phyloP scores from a whole-genome alignment of 1,140 invertebrate genomes.

The Drosophila chauvacae region DNA sequence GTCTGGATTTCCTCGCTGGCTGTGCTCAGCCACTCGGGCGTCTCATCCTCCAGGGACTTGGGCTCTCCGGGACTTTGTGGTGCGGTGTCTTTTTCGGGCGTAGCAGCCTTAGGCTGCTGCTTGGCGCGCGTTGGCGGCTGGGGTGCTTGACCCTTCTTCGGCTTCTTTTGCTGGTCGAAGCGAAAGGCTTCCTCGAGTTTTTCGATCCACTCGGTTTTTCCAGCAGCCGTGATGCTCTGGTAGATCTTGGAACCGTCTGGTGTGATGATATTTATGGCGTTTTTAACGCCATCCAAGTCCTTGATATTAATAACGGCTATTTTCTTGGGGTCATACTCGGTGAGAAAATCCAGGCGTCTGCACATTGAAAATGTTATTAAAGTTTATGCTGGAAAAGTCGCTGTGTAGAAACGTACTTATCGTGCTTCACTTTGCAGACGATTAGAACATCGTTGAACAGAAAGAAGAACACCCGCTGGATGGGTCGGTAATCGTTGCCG shows the following conservation, averaged over 20 bases:
- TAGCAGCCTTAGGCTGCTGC: conserved; percentile 80
- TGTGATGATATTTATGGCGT: conserved; percentile 96
- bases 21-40: conserved; percentile 96
- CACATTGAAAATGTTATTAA: conserved; percentile 78
- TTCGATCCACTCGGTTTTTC: conserved; percentile 97
- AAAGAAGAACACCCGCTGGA: conserved; percentile 96
- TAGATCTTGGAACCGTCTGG: conserved; percentile 97
- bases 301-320: conserved; percentile 98
- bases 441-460: conserved; percentile 95
- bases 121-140: conserved; percentile 88
- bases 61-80: conserved; percentile 72
- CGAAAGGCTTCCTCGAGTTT: conserved; percentile 97
- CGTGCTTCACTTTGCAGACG: conserved; percentile 86
- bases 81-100: conserved; percentile 64
- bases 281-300: conserved; percentile 94
- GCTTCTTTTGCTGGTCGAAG: conserved; percentile 88
- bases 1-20: conserved; percentile 98
- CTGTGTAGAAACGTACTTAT: conserved; percentile 71
- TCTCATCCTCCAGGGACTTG: conserved; percentile 86
- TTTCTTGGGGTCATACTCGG: conserved; percentile 95
- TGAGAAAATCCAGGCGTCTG: conserved; percentile 95
- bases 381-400: conserved; percentile 62
- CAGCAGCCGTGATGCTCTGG: conserved; percentile 93
- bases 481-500: conserved; percentile 92
- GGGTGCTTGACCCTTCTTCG: conserved; percentile 76